phyloP scores from a whole-genome alignment of 92 coral and sea anemone species.

The Nematostella vectensis region DNA sequence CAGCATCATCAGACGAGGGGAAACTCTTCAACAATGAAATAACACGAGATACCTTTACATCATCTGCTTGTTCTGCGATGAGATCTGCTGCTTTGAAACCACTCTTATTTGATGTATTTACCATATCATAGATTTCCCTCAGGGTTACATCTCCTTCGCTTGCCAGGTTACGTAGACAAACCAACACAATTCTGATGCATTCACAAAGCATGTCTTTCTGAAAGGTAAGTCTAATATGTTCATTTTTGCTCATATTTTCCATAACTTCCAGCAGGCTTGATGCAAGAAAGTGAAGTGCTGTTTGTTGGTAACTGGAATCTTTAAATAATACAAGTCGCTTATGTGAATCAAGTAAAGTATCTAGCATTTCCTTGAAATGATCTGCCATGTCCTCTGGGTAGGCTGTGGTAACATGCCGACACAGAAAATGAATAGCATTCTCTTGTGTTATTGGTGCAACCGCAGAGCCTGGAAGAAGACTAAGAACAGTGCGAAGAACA shows the following conservation, averaged over 20 bases:
- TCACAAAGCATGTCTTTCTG: neutral
- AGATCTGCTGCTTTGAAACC: neutral
- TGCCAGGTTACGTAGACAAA: neutral
- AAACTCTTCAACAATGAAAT: neutral
- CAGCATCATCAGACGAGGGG: neutral
- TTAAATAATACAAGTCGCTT: slow-evolving; percentile 1
- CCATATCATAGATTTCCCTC: neutral
- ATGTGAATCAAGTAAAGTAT: neutral
- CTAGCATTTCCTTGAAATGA: slow-evolving; percentile 7
- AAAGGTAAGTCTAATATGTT: neutral
- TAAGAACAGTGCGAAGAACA: neutral
- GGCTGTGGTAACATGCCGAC: neutral
- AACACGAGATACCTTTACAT: neutral
- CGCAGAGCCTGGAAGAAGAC: neutral
- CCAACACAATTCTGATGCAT: neutral
- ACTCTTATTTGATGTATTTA: neutral
- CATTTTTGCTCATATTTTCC: neutral
- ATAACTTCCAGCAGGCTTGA: neutral
- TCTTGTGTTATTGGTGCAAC: slow-evolving; percentile 8
- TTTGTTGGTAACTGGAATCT: slow-evolving; percentile 3
- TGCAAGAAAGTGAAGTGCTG: slow-evolving; percentile 14
- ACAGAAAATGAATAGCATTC: slow-evolving; percentile 23
- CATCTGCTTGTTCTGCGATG: neutral
- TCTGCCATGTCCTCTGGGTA: neutral
- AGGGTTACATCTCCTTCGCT: neutral